Evolutionary conservation across 1,140 invertebrate species (phyloP), one percentile per base, ranked within the genome.

Genomic region (Euglossa dilemma): DNA sequence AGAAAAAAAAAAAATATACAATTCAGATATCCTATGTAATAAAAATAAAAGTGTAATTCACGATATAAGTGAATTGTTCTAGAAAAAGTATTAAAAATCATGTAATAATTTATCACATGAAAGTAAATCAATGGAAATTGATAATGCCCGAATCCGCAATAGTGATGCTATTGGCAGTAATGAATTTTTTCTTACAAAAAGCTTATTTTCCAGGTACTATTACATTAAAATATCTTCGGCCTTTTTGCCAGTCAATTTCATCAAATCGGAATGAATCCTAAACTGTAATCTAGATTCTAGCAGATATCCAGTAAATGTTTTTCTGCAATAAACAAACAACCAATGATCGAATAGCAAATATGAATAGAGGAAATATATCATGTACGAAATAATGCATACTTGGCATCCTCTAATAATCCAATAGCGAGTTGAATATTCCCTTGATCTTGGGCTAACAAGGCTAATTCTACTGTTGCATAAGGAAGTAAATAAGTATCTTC

Each of bases 271-370:
- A 92, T 99, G 98, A 85, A 99, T 97, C 87, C 98, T 95, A 94
- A 99, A 99, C 93, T 99, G 98, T 43, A 99, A 94, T 70, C 98
- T 95, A 1, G 98, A 98, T 91, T 99, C 98, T 73, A 99, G 94
- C 2, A 97, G 96, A 93, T 98, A 99, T 7, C 97, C 97, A n/a
- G 97, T 97, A 92, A 97, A 98, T 91, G 97, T 97, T 95, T 97
- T 98, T 92, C 97, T 98, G 92, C 5, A 59, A 36, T 5, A 59
- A 74, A 59, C 25, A 72, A 59, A 79, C 16, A 63, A 36, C 45
- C 66, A 63, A 57, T 45, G 9, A 45, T 16, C 14, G 16, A 52
- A 18, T 11, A 20, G 20, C 2, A 59, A 23, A 20, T 73, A 52
- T 54, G 52, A 52, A 56, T 63, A 36, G 6, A 54, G 45, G 28